Conservation (phyloP, 53 echinoderm and acorn worm genomes). For the Hippasteria phrygiana region DNA sequence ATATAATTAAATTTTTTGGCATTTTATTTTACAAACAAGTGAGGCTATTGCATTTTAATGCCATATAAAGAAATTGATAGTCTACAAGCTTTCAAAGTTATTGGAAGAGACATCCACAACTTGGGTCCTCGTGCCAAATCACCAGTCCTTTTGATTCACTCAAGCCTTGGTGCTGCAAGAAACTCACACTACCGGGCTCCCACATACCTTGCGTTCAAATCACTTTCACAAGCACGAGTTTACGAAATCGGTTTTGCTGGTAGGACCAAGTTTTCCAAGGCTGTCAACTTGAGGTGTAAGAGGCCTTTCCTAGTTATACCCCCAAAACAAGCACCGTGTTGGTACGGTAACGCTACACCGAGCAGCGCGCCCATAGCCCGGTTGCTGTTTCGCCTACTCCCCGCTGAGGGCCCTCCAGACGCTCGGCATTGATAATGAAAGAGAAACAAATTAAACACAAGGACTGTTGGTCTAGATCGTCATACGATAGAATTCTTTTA, state of each 20-base stretch:
- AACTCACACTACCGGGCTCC: too few relatives aligned
- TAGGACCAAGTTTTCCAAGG: background rate
- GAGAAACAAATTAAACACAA: conserved; percentile 60
- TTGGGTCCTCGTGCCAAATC: too few relatives aligned
- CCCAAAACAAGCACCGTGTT: conserved; percentile 32
- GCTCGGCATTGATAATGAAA: conserved; percentile 58
- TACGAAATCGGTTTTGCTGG: background rate
- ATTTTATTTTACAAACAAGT: too few relatives aligned
- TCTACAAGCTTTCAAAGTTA: too few relatives aligned
- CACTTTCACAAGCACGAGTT: too few relatives aligned
- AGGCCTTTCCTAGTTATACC: conserved; percentile 2
- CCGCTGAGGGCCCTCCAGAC: conserved; percentile 66
- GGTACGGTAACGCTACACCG: conserved; percentile 60
- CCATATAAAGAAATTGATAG: too few relatives aligned
- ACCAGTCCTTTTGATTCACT: too few relatives aligned
- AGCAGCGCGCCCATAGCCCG: conserved; percentile 27
- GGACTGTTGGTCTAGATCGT: conserved; percentile 58
- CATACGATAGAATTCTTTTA: conserved; percentile 44
- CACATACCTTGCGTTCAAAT: too few relatives aligned
- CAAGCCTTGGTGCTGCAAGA: too few relatives aligned
- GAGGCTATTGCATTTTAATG: too few relatives aligned
- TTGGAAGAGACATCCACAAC: too few relatives aligned
- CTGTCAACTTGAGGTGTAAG: background rate
- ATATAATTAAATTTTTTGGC: too few relatives aligned
- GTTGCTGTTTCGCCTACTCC: conserved; percentile 37